Evolutionary conservation across 2,113 vertebrate species (phyloP), one percentile per base, ranked within the genome.

Genomic region (Neogobius melanostomus): DNA sequence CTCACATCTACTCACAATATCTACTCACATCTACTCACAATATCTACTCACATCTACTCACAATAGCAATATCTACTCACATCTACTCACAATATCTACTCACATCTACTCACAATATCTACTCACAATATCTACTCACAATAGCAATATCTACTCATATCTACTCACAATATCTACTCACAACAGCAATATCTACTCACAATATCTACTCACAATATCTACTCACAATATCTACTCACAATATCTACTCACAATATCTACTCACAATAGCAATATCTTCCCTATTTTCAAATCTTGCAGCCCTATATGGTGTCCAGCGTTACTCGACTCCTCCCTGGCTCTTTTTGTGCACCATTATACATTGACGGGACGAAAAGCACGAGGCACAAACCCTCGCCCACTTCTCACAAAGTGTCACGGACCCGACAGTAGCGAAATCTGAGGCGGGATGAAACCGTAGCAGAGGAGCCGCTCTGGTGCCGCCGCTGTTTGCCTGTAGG

Each of bases 401-500:
- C 16, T 57, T 61, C 49, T 67, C 64, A 66, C 60, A 76, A 47
- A 52, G 28, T 14, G 17, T 53, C 78, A 69, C 64, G 67, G n/a
- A 52, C 81, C 28, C 80, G 74, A 77, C 56, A 42, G 61, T 53
- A 74, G 83, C 84, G 62, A 48, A 86, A 87, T 75, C 82, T 69
- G 77, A 86, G 59, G 69, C 74, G 43, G 7, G 62, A 82, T 84
- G 79, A 86, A 90, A 86, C 79, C 70, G 74, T 77, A 85, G 82
- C 66, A 62, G 66, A 74, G 59, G 42, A 44, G 59, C 49, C 56
- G 68, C 73, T 76, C 80, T 73, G 77, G 76, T 81, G 71, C 64
- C 76, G 83, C 60, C 82, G 72, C 51, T 74, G 79, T 86, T 85
- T 86, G 88, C 82, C 87, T 81, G 82, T 62, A 50, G 77, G 85